These are phyloP conservation scores for Lamellibrachia luymesi DNA, from an alignment of 1,140 invertebrate genomes.

Conservation along the genomic window DNA sequence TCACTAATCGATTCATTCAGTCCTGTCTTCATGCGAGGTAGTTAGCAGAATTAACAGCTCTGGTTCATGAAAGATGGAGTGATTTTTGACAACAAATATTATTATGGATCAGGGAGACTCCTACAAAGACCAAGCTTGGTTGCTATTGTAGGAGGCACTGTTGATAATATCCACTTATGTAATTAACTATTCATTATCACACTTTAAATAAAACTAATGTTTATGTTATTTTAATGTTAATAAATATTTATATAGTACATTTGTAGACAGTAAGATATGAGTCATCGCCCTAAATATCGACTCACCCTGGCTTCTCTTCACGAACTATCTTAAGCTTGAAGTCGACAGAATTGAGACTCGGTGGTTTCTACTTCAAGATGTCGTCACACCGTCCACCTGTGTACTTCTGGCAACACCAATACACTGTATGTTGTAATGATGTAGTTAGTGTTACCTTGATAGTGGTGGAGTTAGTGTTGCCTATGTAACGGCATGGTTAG, in stretches of 20 bases:
- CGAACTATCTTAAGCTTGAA: slow-evolving; percentile 83
- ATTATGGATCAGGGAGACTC: no score
- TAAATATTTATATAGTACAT: neutral
- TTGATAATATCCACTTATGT: no score
- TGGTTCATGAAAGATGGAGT: no score
- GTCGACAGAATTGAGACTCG: slow-evolving; percentile 90
- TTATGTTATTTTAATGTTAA: neutral
- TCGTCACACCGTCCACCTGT: slow-evolving; percentile 75
- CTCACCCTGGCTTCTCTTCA: slow-evolving; percentile 72
- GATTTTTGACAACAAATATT: no score
- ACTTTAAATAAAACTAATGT: neutral
- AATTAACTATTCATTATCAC: neutral
- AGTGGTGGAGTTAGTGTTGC: no score
- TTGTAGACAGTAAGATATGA: neutral
- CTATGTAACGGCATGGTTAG: neutral
- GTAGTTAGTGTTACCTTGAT: no score
- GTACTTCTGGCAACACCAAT: slow-evolving; percentile 67
- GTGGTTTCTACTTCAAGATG: slow-evolving; percentile 97
- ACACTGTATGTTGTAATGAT: neutral
- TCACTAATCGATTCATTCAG: no score
- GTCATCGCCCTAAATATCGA: slow-evolving; percentile 21
- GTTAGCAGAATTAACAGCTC: no score
- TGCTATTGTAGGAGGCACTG: no score
- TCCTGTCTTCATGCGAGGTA: no score
- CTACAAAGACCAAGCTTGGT: no score